phyloP scores from a whole-genome alignment of 2,797 vertebrate genomes.

The Coregonus suidteri region DNA sequence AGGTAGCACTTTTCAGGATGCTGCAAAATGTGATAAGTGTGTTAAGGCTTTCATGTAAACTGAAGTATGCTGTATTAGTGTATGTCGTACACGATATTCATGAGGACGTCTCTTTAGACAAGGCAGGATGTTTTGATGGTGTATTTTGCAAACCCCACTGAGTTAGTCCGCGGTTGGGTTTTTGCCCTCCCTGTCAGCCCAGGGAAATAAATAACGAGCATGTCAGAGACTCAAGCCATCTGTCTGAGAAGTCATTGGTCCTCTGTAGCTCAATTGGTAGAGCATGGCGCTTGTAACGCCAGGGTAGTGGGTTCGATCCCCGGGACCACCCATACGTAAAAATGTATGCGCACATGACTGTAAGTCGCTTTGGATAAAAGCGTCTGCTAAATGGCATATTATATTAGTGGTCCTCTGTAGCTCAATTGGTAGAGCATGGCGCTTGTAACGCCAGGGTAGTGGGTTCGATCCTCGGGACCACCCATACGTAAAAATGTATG shows the following conservation, averaged over 20 bases:
- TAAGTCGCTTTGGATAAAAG: too few species aligned
- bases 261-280: too few species aligned
- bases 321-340: too few species aligned
- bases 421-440: too few species aligned
- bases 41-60: background rate
- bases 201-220: constrained; percentile 19
- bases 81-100: constrained; percentile 30
- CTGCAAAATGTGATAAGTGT: constrained; percentile 4
- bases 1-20: background rate
- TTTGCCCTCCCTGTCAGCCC: constrained; percentile 27
- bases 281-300: too few species aligned
- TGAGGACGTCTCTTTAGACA: constrained; percentile 41
- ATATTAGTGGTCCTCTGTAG: too few species aligned
- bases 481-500: too few species aligned
- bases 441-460: too few species aligned
- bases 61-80: constrained; percentile 24
- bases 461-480: too few species aligned
- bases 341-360: too few species aligned
- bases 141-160: constrained; percentile 43
- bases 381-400: too few species aligned
- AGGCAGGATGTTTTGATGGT: constrained; percentile 45
- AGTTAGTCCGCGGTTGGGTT: constrained; percentile 34
- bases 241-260: constrained; percentile 7
- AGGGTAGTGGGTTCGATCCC: too few species aligned
- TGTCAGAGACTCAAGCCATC: constrained; percentile 25